Percentiles rank a stretch among this genome's conserved stretches.
Conservation (phyloP, 2,888 invertebrate genomes). For the Drosophila siamana region DNA sequence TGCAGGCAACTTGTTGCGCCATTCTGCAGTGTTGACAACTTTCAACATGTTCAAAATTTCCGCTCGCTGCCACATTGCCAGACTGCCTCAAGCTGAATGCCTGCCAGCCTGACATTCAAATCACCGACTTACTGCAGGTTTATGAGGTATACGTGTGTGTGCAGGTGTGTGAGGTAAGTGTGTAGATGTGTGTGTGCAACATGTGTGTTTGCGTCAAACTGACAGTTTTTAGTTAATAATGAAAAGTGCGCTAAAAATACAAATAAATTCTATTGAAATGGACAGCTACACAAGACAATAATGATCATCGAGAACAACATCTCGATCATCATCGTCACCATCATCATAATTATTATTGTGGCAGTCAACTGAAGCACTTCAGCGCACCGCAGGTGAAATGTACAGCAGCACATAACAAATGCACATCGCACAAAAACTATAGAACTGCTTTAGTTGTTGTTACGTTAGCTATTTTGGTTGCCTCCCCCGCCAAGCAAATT, state of each 20-base stretch:
- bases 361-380: slow-evolving; percentile 30
- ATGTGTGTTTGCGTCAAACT: slow-evolving; percentile 45
- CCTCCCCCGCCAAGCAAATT: slow-evolving; percentile 14
- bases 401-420: slow-evolving; percentile 33
- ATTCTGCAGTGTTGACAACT: slow-evolving; percentile 61
- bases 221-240: slow-evolving; percentile 77
- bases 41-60: slow-evolving; percentile 66
- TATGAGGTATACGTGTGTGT: not conserved
- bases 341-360: slow-evolving; percentile 13
- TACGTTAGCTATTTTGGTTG: slow-evolving; percentile 54
- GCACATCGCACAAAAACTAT: slow-evolving; percentile 19
- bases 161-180: slow-evolving; percentile 5
- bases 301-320: not conserved
- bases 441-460: slow-evolving; percentile 7
- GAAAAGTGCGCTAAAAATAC: slow-evolving; percentile 59
- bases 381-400: slow-evolving; percentile 38
- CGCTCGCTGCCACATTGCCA: slow-evolving; percentile 43
- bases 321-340: not conserved
- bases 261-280: slow-evolving; percentile 54
- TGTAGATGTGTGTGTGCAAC: slow-evolving; percentile 9
- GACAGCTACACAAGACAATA: slow-evolving; percentile 38
- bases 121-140: slow-evolving; percentile 36
- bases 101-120: slow-evolving; percentile 73
- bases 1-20: slow-evolving; percentile 71
- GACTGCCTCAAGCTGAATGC: slow-evolving; percentile 29